A percentile compares a stretch with the other conserved stretches of the same genome.
These are phyloP conservation scores for Mastomys natalensis DNA, from an alignment of 2,113 vertebrate genomes.

Conservation along the genomic window DNA sequence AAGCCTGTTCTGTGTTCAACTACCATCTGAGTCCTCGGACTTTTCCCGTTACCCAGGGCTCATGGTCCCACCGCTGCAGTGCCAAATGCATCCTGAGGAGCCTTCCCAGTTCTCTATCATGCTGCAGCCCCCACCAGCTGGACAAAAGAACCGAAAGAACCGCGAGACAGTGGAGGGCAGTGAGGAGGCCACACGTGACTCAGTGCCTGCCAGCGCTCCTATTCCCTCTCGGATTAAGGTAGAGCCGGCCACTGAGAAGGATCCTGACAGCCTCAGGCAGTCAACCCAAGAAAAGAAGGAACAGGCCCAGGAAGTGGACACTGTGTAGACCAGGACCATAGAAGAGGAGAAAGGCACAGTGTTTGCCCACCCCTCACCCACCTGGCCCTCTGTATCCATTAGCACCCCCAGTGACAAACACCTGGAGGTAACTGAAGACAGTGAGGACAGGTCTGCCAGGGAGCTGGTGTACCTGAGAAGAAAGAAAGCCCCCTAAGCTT, in stretches of 20 bases:
- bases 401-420: slow-evolving; percentile 33
- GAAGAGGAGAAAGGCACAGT: slow-evolving; percentile 59
- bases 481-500: slow-evolving; percentile 88
- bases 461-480: slow-evolving; percentile 39
- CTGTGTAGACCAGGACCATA: background rate
- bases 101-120: slow-evolving; percentile 87
- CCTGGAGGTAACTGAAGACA: slow-evolving; percentile 71
- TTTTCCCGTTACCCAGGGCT: slow-evolving; percentile 87
- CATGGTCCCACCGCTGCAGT: slow-evolving; percentile 84
- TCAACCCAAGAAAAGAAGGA: background rate
- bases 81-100: slow-evolving; percentile 84
- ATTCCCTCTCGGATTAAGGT: slow-evolving; percentile 81
- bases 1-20: slow-evolving; percentile 90
- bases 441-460: background rate
- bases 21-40: slow-evolving; percentile 90
- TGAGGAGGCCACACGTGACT: background rate
- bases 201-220: background rate
- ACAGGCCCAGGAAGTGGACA: background rate
- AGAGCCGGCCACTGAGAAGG: slow-evolving; percentile 79
- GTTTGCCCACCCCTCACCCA: slow-evolving; percentile 79
- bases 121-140: slow-evolving; percentile 86
- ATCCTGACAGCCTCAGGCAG: slow-evolving; percentile 44
- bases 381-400: background rate
- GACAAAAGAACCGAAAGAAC: slow-evolving; percentile 86
- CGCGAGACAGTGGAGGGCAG: slow-evolving; percentile 79